Conservation (phyloP, 2,888 invertebrate species). For the Micropterix aruncella region DNA sequence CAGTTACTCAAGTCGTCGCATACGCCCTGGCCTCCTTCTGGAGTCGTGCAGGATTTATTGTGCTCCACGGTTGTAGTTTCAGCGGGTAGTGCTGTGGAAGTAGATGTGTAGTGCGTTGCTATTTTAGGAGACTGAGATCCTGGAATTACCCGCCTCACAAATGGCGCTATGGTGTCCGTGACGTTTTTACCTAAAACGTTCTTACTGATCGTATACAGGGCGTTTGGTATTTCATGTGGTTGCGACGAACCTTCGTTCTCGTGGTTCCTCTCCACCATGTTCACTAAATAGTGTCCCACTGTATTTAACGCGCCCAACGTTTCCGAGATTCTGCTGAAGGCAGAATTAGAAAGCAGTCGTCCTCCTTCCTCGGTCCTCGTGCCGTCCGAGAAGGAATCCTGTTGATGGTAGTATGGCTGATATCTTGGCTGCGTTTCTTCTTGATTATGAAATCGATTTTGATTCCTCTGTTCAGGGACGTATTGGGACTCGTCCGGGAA, state of each 20-base stretch:
- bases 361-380: constrained; percentile 20
- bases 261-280: constrained; percentile 48
- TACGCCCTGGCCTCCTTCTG: constrained; percentile 62
- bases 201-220: constrained; percentile 67
- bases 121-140: constrained; percentile 31
- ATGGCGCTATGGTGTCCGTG: constrained; percentile 66
- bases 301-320: constrained; percentile 71
- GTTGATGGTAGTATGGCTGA: background rate
- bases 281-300: constrained; percentile 72
- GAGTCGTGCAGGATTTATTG: constrained; percentile 61
- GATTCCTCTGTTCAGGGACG: background rate
- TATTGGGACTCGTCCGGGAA: background rate
- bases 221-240: constrained; percentile 44
- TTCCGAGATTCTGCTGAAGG: constrained; percentile 47
- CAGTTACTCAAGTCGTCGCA: constrained; percentile 84
- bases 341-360: constrained; percentile 42
- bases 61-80: constrained; percentile 26
- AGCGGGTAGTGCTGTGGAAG: background rate
- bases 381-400: background rate
- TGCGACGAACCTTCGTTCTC: constrained; percentile 27
- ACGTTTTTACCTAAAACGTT: constrained; percentile 62
- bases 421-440: background rate
- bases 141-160: constrained; percentile 36
- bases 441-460: background rate
- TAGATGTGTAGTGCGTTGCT: constrained; percentile 16